These are phyloP conservation scores for Triplophysa rosa DNA, from an alignment of 2,113 vertebrate genomes.

Conservation along the genomic window DNA sequence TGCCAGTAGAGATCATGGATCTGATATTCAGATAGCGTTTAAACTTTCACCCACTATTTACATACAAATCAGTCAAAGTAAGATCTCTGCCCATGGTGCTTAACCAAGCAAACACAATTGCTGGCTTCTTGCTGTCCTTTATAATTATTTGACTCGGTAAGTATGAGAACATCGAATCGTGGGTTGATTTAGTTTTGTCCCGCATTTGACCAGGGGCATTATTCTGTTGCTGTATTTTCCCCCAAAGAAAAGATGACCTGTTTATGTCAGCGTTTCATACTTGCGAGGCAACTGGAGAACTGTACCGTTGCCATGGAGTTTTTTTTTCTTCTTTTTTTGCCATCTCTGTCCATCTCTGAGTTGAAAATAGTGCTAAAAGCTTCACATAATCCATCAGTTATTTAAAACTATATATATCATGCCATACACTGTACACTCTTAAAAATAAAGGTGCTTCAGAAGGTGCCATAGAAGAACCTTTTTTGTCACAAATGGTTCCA, in stretches of 20 bases:
- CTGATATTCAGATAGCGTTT: not conserved
- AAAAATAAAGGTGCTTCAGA: too few relatives aligned
- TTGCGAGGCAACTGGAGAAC: constrained; percentile 38
- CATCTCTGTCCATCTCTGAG: not conserved
- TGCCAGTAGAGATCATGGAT: not conserved
- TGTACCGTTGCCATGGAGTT: constrained; percentile 50
- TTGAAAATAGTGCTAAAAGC: constrained; percentile 8
- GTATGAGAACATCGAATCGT: too few relatives aligned
- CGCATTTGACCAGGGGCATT: constrained; percentile 5
- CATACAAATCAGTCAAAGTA: not conserved
- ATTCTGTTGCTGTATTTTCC: constrained; percentile 20
- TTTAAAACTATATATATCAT: too few relatives aligned
- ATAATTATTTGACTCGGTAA: too few relatives aligned
- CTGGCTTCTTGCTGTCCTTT: too few relatives aligned
- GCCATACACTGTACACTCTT: too few relatives aligned
- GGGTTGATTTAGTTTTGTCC: not conserved
- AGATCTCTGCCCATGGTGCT: not conserved
- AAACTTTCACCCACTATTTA: not conserved
- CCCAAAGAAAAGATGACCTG: constrained; percentile 31
- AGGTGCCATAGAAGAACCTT: too few relatives aligned
- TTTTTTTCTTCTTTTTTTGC: constrained; percentile 19
- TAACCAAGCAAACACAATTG: not conserved
- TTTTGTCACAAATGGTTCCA: too few relatives aligned
- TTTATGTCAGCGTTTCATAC: constrained; percentile 48
- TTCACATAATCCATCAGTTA: not conserved